phyloP scores from a whole-genome alignment of 2,113 vertebrate species.

The Chrysochloris asiatica region DNA sequence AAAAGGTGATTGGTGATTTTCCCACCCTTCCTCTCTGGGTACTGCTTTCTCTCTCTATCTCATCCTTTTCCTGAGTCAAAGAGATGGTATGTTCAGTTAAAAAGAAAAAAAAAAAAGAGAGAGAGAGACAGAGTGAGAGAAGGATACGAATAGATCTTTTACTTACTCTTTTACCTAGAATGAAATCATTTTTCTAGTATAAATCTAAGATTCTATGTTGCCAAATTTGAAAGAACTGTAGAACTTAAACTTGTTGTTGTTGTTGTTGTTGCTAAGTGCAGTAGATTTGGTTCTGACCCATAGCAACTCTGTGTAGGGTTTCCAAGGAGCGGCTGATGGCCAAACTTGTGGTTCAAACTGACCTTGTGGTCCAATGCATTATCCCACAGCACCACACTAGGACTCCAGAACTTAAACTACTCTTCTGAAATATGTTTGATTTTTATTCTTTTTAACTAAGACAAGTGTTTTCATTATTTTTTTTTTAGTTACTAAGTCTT shows the following conservation, averaged over 20 bases:
- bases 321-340: too few species aligned
- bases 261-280: too few species aligned
- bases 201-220: not conserved
- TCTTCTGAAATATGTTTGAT: not conserved
- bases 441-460: not conserved
- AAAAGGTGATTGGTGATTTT: not conserved
- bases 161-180: not conserved
- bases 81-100: not conserved
- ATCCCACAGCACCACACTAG: too few species aligned
- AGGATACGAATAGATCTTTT: not conserved
- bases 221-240: too few species aligned
- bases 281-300: too few species aligned
- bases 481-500: too few species aligned
- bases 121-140: too few species aligned
- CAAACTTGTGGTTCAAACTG: too few species aligned
- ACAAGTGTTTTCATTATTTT: not conserved
- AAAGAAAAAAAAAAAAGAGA: too few species aligned
- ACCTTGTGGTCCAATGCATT: too few species aligned
- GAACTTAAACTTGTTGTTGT: too few species aligned
- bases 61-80: not conserved
- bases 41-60: not conserved
- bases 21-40: not conserved
- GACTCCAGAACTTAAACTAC: constrained; percentile 11
- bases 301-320: too few species aligned
- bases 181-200: not conserved